Base-by-base conservation (phyloP, 2,113 vertebrate species). In the Datnioides undecimradiatus region DNA sequence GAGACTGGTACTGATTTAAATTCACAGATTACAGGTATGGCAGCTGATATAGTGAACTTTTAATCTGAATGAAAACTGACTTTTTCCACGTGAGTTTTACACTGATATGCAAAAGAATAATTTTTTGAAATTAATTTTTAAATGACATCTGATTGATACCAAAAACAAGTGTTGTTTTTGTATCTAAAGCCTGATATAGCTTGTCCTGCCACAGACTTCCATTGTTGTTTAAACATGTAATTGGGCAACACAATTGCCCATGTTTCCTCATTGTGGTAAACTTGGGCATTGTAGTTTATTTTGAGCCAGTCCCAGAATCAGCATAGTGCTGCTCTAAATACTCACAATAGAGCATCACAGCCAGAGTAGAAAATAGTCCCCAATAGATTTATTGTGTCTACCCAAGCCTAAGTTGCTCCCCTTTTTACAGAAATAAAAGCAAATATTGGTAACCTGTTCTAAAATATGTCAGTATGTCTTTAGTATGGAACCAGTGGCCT, bases 231-330 rank as follows among this genome's bases (percentile, higher is more conserved):
- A 49, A 60, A 40, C 25, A n/a, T 6, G 31, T 14, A 29, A 40
- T 29, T 29, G 10, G 5, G 57, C 12, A n/a, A 38, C 17, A 27
- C 14, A 27, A 23, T 49, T 38, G 40, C 21, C 4, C 25, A 51
- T 66, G 9, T 76, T 45, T 52, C 58, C 10, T 58, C 4, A 38
- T 38, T 57, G 8, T 38, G 7, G 70, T 72, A 3, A 45, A 79
- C 17, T 2, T 51, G 9, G 25, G 36, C 40, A 41, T 7, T 49
- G 6, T 38, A 40, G 31, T 46, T 48, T 54, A 60, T 69, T 68
- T 46, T 52, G 29, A 25, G 21, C 38, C 21, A 33, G 4, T 65
- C 5, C 25, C 34, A 59, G 36, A 8, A 10, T 25, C 17, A 57
- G 10, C 11, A 31, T 25, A 3, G 9, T 33, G 36, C 33, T 46